Percentiles rank a stretch among this genome's conserved stretches.
Evolutionary conservation across 53 echinoderm and acorn worm genomes (phyloP).

Genomic region (Glandiceps talaboti): DNA sequence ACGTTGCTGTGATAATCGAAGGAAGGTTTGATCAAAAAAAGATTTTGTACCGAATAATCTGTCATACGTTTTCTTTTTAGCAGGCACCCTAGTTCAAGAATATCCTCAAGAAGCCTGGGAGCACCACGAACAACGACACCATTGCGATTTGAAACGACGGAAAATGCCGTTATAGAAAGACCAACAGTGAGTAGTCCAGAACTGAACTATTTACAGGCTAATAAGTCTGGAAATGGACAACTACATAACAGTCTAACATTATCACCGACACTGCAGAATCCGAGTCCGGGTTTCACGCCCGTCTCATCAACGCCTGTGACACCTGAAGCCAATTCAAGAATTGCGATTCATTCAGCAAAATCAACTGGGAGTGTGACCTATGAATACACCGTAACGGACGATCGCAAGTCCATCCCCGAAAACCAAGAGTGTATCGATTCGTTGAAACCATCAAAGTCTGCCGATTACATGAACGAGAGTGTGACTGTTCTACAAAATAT

Average conservation of each 20-base stretch:
- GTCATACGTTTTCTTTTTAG: neutral
- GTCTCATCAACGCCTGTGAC: slow-evolving; percentile 91
- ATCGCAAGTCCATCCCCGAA: neutral
- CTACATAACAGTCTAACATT: neutral
- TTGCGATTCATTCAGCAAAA: slow-evolving; percentile 71
- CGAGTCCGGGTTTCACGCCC: slow-evolving; percentile 25
- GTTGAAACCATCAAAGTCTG: neutral
- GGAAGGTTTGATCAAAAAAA: no score
- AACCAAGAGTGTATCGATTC: neutral
- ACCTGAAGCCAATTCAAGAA: slow-evolving; percentile 85
- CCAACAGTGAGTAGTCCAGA: neutral
- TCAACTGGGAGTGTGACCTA: slow-evolving; percentile 92
- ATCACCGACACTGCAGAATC: neutral
- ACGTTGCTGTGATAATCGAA: no score
- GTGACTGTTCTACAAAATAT: neutral
- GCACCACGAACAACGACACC: slow-evolving; percentile 96
- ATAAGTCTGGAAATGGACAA: neutral
- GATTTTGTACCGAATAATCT: no score
- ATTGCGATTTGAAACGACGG: slow-evolving; percentile 81
- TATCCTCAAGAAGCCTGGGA: slow-evolving; percentile 89
- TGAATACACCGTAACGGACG: slow-evolving; percentile 59
- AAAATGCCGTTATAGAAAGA: slow-evolving; percentile 57
- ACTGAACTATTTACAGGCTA: neutral
- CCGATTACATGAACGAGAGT: neutral
- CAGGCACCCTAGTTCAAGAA: slow-evolving; percentile 23